These are phyloP conservation scores for Criorhina ranunculi DNA, from an alignment of 2,888 invertebrate species.

Conservation along the genomic window DNA sequence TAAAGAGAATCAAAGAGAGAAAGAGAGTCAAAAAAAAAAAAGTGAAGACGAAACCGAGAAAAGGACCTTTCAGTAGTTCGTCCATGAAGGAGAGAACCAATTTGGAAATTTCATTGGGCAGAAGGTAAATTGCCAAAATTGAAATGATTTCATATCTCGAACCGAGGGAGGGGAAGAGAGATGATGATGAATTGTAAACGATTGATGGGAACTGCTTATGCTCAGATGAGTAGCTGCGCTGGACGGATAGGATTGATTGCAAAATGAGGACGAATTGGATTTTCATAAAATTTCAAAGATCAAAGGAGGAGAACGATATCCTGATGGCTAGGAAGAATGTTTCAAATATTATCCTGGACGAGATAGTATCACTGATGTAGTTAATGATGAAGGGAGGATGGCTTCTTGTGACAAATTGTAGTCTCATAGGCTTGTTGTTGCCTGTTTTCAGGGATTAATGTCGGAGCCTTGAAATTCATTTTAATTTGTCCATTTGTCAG, in stretches of 20 bases:
- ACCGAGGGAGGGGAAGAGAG: conserved; percentile 16
- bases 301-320: background rate
- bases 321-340: no score
- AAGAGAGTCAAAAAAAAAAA: background rate
- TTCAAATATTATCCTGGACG: no score
- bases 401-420: no score
- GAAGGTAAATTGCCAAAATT: conserved; percentile 70
- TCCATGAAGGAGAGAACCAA: conserved; percentile 49
- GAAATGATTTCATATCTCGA: conserved; percentile 68
- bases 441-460: no score
- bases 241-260: conserved; percentile 37
- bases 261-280: conserved; percentile 41
- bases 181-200: conserved; percentile 65
- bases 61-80: conserved; percentile 40
- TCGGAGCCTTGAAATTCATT: no score
- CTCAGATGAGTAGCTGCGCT: background rate
- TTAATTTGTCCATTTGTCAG: no score
- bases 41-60: background rate
- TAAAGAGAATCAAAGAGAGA: conserved; percentile 9
- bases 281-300: conserved; percentile 32
- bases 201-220: conserved; percentile 49
- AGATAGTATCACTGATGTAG: no score
- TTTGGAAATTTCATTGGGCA: conserved; percentile 64
- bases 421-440: no score
- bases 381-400: no score